Evolutionary conservation across 2,797 vertebrate species (phyloP).

Genomic region (Parambassis ranga): DNA sequence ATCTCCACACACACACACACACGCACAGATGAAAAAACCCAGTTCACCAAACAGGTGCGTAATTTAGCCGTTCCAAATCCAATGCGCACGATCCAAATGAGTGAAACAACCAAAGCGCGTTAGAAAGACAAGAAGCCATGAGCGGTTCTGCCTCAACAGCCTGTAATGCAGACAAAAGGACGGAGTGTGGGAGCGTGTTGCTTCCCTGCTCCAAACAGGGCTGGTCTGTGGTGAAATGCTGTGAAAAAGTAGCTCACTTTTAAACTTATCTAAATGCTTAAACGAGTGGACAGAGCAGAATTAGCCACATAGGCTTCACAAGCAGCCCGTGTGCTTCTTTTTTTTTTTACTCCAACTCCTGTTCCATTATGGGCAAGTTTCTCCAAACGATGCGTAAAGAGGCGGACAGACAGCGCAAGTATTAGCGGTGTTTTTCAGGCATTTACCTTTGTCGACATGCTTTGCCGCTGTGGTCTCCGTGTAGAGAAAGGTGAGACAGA

Average conservation of each 20-base stretch:
- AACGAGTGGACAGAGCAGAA: conserved; percentile 7
- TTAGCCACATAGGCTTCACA: conserved; percentile 23
- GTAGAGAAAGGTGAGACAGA: conserved; percentile 81
- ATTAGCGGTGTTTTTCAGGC: not conserved
- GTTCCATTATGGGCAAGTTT: conserved; percentile 22
- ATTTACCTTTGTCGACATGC: conserved; percentile 83
- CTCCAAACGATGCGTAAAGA: not conserved
- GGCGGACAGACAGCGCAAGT: not conserved
- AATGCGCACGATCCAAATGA: not conserved
- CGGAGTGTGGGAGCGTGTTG: conserved; percentile 25
- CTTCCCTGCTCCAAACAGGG: conserved; percentile 1
- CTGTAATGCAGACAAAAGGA: conserved; percentile 55
- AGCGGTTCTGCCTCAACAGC: conserved; percentile 5
- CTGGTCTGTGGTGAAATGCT: not conserved
- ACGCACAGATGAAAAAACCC: not conserved
- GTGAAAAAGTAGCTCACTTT: conserved; percentile 16
- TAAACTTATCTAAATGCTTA: conserved; percentile 40
- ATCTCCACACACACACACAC: not conserved
- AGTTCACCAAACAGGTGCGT: not conserved
- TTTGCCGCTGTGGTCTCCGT: conserved; percentile 68
- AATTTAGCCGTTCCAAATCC: not conserved
- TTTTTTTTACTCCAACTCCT: not conserved
- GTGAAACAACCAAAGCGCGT: not conserved
- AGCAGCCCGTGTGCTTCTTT: conserved; percentile 5
- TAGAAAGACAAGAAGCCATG: conserved; percentile 13